A percentile compares a stretch with the other conserved stretches of the same genome.
Conservation (phyloP, 2,888 invertebrate species). For the Horisme vitalbata region DNA sequence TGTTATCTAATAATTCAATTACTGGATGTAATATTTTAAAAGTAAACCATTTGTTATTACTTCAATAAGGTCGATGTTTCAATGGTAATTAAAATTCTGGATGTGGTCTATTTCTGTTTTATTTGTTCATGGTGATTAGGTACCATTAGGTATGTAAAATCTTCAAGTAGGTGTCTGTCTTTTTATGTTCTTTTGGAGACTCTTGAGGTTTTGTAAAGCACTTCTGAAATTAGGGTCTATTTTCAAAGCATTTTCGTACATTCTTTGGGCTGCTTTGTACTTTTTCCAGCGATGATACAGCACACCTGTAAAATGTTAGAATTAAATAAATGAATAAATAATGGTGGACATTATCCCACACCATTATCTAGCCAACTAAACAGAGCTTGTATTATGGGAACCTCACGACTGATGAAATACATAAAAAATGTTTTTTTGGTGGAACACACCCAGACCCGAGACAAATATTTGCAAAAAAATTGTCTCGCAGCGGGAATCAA, state of each 20-base stretch:
- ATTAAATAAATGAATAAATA: background rate
- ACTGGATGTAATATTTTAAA: background rate
- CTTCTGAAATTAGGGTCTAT: conserved; percentile 87
- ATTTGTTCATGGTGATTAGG: background rate
- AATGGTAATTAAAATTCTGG: conserved; percentile 19
- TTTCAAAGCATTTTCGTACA: conserved; percentile 89
- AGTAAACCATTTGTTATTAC: no score
- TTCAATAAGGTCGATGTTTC: conserved; percentile 2
- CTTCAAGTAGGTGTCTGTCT: background rate
- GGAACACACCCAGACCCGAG: no score
- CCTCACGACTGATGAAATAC: no score
- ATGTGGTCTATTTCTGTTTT: conserved; percentile 2
- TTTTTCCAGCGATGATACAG: conserved; percentile 97
- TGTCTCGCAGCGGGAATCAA: no score
- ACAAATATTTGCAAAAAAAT: no score
- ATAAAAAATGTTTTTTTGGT: no score
- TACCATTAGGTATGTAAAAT: background rate
- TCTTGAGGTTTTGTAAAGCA: conserved; percentile 86
- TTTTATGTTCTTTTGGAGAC: conserved; percentile 11
- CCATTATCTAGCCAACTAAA: no score
- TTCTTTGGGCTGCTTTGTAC: conserved; percentile 86
- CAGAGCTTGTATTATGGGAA: no score
- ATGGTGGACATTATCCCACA: no score
- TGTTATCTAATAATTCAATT: no score
- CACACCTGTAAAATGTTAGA: conserved; percentile 84